Evolutionary conservation across 53 echinoderm and acorn worm genomes (phyloP), one percentile per base, ranked within the genome.

Genomic region (Astropecten irregularis): DNA sequence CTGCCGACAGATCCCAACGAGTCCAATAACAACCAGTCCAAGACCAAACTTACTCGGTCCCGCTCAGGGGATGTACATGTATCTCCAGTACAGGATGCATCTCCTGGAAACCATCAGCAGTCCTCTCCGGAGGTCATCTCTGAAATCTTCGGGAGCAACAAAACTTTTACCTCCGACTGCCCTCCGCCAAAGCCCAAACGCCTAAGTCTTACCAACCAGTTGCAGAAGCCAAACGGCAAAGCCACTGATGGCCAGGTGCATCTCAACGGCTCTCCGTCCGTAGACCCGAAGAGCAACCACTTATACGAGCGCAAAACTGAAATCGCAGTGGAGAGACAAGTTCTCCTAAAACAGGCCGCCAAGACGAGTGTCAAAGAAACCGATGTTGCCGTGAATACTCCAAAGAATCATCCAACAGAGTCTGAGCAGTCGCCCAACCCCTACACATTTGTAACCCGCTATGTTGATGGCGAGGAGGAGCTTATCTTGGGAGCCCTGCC

Each of bases 381-480:
- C 9, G 73, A 73, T 32, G 50, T 13, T 32, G 29, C 32, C 27
- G 11, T 11, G 60, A 30, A 32, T 21, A 27, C 39, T 10, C 53
- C 35, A 7, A 73, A 46, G n/a, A 31, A 38, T n/a, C 58, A 1
- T 15, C 33, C 29, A 6, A 40, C 56, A 34, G 22, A 13, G 26
- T 15, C 57, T 8, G 40, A 76, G n/a, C 42, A 68, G 19, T 15
- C 22, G 23, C 33, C 85, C 23, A 35, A 46, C 62, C 63, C 71
- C 47, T 85, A 56, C 48, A 72, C 85, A 1, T 72, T 85, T 0
- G 62, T 64, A 21, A 90, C 81, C 7, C 57, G 90, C 36, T 71
- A 68, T 8, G 68, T 73, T 10, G 70, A 81, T 48, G 90, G 90
- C 20, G 90, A 90, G 22, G 90, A 90, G 34, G 90, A 90, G 81